Conservation (phyloP, 37 sponge, comb jelly and placozoan genomes). For the Aphrocallistes beatrix region DNA sequence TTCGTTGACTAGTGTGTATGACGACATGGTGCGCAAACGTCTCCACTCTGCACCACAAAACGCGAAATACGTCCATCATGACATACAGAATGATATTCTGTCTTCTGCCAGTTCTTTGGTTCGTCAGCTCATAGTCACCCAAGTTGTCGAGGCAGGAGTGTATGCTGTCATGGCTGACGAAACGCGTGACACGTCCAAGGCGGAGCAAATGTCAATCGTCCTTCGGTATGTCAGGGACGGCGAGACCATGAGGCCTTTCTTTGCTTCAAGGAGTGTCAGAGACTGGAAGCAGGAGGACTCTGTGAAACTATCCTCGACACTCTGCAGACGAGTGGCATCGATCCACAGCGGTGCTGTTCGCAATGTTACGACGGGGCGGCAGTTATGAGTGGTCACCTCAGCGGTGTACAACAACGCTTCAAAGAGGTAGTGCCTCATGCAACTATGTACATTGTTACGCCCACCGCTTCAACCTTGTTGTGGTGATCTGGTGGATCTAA, state of each 20-base stretch:
- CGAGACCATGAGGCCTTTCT: neutral
- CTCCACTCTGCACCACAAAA: neutral
- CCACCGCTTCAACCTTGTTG: constrained; percentile 3
- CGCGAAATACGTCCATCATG: constrained; percentile 5
- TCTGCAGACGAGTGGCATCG: neutral
- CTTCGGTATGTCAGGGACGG: neutral
- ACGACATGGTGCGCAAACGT: constrained; percentile 3
- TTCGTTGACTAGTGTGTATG: constrained; percentile 9
- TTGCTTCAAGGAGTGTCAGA: constrained; percentile 2
- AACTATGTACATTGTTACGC: constrained; percentile 8
- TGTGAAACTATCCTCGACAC: neutral
- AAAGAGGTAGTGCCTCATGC: constrained; percentile 6
- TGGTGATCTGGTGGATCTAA: neutral
- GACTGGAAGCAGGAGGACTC: neutral
- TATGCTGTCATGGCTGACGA: neutral
- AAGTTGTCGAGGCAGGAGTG: constrained; percentile 13
- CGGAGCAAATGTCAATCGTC: constrained; percentile 13
- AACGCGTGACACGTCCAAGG: neutral
- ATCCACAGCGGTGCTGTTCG: constrained; percentile 7
- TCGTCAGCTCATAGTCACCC: constrained; percentile 15
- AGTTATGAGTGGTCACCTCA: neutral
- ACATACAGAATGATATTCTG: constrained; percentile 14
- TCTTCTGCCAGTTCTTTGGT: neutral
- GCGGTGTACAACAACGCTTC: constrained; percentile 5
- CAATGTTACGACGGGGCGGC: constrained; percentile 7